A percentile compares a stretch with the other conserved stretches of the same genome.
phyloP scores from a whole-genome alignment of 2,888 invertebrate species.

The Folsomia candida region DNA sequence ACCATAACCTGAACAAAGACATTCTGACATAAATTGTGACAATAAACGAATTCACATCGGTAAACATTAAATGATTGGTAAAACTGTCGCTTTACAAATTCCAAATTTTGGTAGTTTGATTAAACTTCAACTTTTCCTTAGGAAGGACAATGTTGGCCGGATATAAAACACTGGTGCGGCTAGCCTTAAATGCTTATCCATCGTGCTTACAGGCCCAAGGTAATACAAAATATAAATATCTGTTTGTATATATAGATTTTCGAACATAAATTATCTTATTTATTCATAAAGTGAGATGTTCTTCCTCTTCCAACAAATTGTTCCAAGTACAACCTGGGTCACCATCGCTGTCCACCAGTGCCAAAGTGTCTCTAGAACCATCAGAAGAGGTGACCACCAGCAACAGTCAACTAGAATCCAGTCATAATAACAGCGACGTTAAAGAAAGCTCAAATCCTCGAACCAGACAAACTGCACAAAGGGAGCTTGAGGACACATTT shows the following conservation, averaged over 20 bases:
- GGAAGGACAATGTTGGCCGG: background rate
- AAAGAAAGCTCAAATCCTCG: background rate
- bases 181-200: background rate
- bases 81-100: no score
- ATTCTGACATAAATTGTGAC: no score
- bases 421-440: background rate
- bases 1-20: background rate
- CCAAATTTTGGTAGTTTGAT: no score
- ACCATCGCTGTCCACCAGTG: background rate
- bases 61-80: no score
- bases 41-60: no score
- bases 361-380: background rate
- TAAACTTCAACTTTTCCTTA: no score
- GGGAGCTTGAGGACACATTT: conserved; percentile 44
- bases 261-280: no score
- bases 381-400: background rate
- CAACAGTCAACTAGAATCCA: background rate
- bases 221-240: no score
- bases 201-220: no score
- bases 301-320: conserved; percentile 5
- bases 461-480: background rate
- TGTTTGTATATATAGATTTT: no score
- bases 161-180: background rate
- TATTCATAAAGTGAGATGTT: background rate
- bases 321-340: conserved; percentile 6